A percentile compares a stretch with the other conserved stretches of the same genome.
phyloP scores from a whole-genome alignment of 92 coral and sea anemone species.

The Siderastrea siderea region DNA sequence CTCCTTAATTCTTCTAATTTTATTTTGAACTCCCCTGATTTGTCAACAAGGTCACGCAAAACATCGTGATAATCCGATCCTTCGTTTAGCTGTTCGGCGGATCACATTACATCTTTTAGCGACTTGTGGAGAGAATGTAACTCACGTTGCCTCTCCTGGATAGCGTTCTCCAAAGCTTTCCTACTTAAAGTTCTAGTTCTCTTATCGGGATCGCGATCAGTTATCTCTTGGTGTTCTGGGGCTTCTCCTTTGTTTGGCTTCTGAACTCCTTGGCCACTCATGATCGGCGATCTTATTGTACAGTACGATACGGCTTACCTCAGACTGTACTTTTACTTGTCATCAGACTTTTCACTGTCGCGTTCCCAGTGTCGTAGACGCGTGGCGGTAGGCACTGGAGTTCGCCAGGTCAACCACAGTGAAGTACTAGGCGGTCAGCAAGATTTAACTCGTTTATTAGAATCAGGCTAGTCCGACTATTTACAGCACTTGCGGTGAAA shows the following conservation, averaged over 20 bases:
- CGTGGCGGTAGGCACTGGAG: no score
- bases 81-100: slow-evolving; percentile 32
- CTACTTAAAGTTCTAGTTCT: slow-evolving; percentile 41
- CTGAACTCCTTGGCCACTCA: background rate
- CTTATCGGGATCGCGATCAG: slow-evolving; percentile 21
- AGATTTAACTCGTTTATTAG: no score
- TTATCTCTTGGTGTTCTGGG: background rate
- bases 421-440: no score
- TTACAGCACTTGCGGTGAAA: no score
- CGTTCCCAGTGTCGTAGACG: no score
- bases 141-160: slow-evolving; percentile 40
- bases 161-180: slow-evolving; percentile 32
- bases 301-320: slow-evolving; percentile 13
- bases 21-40: slow-evolving; percentile 24
- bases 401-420: no score
- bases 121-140: background rate
- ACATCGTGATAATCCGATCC: slow-evolving; percentile 26
- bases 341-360: no score
- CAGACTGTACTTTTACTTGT: background rate
- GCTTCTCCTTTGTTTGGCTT: slow-evolving; percentile 16
- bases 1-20: slow-evolving; percentile 1
- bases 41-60: slow-evolving; percentile 33
- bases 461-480: no score
- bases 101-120: slow-evolving; percentile 34
- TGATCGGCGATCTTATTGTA: background rate